Conservation (phyloP, 1,140 invertebrate species). For the Leptestheria dahalacensis region DNA sequence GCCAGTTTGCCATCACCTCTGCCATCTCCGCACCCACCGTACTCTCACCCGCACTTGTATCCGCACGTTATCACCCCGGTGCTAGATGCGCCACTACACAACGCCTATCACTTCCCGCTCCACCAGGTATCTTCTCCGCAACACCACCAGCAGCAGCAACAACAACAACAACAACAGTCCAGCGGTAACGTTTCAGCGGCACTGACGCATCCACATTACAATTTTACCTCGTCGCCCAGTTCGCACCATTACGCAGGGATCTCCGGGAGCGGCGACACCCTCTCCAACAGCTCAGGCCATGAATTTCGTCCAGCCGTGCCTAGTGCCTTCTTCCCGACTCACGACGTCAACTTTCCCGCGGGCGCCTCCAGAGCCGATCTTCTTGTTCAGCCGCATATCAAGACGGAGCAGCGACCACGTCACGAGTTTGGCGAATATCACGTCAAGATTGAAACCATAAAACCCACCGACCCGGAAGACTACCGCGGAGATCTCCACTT, state of each 20-base stretch:
- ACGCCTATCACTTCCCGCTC: background rate
- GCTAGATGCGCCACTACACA: background rate
- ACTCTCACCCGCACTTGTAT: slow-evolving; percentile 6
- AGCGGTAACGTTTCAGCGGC: too few species aligned
- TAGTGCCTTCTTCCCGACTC: background rate
- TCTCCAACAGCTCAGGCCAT: background rate
- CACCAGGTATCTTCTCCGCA: background rate
- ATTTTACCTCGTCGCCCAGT: background rate
- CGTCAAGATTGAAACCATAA: background rate
- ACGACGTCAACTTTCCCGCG: background rate
- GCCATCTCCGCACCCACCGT: background rate
- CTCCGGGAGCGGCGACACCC: background rate
- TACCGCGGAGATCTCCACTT: background rate
- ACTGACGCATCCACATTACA: background rate
- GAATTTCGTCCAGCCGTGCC: background rate
- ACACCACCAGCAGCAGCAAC: slow-evolving; percentile 2
- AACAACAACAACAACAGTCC: background rate
- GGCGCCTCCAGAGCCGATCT: background rate
- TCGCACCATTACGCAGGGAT: background rate
- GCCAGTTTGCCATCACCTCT: background rate
- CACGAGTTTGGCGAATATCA: background rate
- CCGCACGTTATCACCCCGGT: background rate
- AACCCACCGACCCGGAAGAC: background rate
- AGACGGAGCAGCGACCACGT: background rate
- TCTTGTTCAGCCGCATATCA: background rate